These are phyloP conservation scores for Pantala flavescens DNA, from an alignment of 1,140 invertebrate genomes.

Conservation along the genomic window DNA sequence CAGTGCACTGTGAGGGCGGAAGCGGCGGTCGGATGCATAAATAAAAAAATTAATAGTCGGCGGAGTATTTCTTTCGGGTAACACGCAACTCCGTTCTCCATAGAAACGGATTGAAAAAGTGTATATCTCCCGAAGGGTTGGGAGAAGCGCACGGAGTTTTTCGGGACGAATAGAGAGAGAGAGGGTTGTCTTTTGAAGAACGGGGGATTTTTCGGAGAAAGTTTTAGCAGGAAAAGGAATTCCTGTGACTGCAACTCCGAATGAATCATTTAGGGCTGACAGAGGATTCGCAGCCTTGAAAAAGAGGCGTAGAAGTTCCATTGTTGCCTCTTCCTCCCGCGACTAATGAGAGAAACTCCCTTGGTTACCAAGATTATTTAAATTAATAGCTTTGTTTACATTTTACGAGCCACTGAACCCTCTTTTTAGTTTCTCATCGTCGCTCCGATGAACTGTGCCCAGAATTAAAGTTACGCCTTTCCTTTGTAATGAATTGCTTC, in stretches of 20 bases:
- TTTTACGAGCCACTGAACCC: too few species aligned
- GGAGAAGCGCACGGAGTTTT: background rate
- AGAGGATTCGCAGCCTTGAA: background rate
- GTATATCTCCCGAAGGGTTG: background rate
- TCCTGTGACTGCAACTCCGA: background rate
- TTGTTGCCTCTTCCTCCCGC: background rate
- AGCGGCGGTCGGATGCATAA: background rate
- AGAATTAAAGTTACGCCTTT: too few species aligned
- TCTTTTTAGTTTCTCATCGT: too few species aligned
- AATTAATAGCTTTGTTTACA: background rate
- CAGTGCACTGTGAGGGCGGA: background rate
- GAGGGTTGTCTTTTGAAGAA: background rate
- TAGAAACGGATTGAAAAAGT: background rate
- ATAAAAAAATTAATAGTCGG: constrained; percentile 10
- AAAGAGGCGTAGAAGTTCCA: background rate
- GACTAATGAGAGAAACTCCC: background rate
- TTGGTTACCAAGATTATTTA: background rate
- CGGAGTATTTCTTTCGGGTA: background rate
- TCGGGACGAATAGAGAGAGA: background rate
- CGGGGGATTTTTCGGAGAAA: background rate
- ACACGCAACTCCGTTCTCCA: background rate
- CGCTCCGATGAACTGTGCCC: too few species aligned
- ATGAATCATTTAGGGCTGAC: background rate
- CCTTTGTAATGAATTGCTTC: too few species aligned
- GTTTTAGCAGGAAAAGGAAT: background rate